Conservation (phyloP, 2,113 vertebrate genomes). For the Propithecus coquereli region DNA sequence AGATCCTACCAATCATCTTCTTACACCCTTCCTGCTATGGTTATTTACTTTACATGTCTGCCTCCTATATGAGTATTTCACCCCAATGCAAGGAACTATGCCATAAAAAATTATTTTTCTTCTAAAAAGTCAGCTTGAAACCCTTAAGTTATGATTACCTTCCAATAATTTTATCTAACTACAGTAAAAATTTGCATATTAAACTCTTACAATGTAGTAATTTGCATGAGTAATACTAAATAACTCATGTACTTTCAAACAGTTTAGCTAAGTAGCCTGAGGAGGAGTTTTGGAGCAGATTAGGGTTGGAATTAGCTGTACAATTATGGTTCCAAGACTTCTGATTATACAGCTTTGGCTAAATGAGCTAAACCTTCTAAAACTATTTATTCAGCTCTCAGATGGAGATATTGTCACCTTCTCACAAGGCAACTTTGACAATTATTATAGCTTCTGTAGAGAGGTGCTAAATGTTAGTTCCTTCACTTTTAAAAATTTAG, state of each 20-base stretch:
- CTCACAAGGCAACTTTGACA: background rate
- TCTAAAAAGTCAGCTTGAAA: background rate
- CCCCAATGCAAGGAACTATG: background rate
- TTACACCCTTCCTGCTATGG: background rate
- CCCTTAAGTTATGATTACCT: background rate
- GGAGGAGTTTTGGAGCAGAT: background rate
- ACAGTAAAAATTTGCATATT: background rate
- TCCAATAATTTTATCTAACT: background rate
- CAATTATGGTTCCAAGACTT: background rate
- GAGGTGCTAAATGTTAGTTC: background rate
- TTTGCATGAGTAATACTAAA: background rate
- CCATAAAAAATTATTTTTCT: background rate
- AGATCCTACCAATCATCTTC: background rate
- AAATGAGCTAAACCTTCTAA: conserved; percentile 1
- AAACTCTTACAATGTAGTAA: background rate
- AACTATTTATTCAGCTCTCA: background rate
- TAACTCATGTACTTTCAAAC: background rate
- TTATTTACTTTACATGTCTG: background rate
- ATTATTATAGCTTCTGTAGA: background rate
- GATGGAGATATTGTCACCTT: background rate
- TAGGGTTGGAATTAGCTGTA: background rate
- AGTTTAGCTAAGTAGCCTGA: background rate
- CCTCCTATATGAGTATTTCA: background rate
- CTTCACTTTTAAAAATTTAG: conserved; percentile 1
- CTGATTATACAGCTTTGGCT: background rate